Evolutionary conservation across 1,140 invertebrate genomes (phyloP), one percentile per base, ranked within the genome.

Genomic region (Leptinotarsa defecta): DNA sequence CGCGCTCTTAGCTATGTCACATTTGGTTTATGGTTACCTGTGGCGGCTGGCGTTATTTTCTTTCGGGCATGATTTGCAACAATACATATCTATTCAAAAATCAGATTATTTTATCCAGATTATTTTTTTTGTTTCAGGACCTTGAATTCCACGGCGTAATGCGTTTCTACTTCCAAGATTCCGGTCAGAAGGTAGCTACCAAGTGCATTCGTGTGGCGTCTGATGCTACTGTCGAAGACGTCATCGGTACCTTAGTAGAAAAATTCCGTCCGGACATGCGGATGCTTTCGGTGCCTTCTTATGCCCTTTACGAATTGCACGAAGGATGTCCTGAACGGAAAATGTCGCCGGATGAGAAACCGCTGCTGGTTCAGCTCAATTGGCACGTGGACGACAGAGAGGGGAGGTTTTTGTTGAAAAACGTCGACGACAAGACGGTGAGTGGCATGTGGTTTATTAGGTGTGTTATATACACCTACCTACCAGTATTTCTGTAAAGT

Each of bases 241-340:
- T 99, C 67, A 97, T 99, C 80, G 94, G 89, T 86, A 98, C 96
- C 0, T 89, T 99, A 67, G 96, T 99, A 78, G 98, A 99, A 88
- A 99, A 99, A 88, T 99, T 99, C 89, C 93, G 98, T 85, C 97
- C 98, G 48, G 98, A 99, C 88, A 98, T 99, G 96, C 91, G 96
- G 82, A 99, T 99, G 97, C 87, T 99, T 61, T 96, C 96, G 20
- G 91, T 97, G 68, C 95, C 95, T 48, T 96, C 95, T 83, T 99
- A 99, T 87, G 96, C 96, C 52, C 90, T 99, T 64, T 98, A 97
- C 87, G 98, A 99, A 89, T 95, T 98, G 62, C 97, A 99, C 86
- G 95, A 96, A 80, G 97, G 98, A 85, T 94, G 94, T 87, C 96
- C 98, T 82, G 98, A 99, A 87, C 89, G 98, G 74, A 92, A 93